A percentile compares a stretch with the other conserved stretches of the same genome.
Conservation (phyloP, 2,888 invertebrate genomes). For the Tuberolachnus salignus region DNA sequence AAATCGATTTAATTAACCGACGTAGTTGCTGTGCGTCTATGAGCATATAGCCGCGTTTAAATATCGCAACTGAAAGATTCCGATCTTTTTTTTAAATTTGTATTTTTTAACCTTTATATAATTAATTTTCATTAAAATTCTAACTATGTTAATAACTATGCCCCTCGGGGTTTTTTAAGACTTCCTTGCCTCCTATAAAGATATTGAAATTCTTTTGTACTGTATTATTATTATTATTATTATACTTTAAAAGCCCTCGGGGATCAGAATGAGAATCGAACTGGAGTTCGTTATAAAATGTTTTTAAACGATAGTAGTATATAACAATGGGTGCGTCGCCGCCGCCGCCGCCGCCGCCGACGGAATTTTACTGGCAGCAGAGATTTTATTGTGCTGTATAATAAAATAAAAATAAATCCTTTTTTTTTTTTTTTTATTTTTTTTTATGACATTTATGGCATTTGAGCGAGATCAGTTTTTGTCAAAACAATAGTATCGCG, state of each 20-base stretch:
- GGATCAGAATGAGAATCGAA: slow-evolving; percentile 42
- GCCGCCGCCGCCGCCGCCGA: not conserved
- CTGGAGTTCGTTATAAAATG: slow-evolving; percentile 43
- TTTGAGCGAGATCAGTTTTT: slow-evolving; percentile 28
- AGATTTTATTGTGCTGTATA: slow-evolving; percentile 22
- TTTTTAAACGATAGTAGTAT: slow-evolving; percentile 41
- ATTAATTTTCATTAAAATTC: slow-evolving; percentile 42
- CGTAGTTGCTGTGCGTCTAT: too few species aligned
- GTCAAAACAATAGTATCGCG: slow-evolving; percentile 40
- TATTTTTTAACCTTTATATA: slow-evolving; percentile 11
- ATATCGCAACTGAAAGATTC: not conserved
- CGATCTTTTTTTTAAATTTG: too few species aligned
- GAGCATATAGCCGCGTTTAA: not conserved
- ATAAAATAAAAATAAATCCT: slow-evolving; percentile 30
- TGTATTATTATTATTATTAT: slow-evolving; percentile 11
- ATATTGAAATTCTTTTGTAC: slow-evolving; percentile 53
- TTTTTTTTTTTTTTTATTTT: too few species aligned
- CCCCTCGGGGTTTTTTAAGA: slow-evolving; percentile 19
- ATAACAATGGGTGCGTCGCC: slow-evolving; percentile 32
- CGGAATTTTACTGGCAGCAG: slow-evolving; percentile 30
- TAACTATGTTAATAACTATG: slow-evolving; percentile 45
- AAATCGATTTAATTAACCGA: too few species aligned
- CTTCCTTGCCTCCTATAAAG: slow-evolving; percentile 3
- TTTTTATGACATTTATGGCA: slow-evolving; percentile 28
- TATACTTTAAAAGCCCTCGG: slow-evolving; percentile 37